phyloP scores from a whole-genome alignment of 2,113 vertebrate genomes.

The Macroglossus sobrinus region DNA sequence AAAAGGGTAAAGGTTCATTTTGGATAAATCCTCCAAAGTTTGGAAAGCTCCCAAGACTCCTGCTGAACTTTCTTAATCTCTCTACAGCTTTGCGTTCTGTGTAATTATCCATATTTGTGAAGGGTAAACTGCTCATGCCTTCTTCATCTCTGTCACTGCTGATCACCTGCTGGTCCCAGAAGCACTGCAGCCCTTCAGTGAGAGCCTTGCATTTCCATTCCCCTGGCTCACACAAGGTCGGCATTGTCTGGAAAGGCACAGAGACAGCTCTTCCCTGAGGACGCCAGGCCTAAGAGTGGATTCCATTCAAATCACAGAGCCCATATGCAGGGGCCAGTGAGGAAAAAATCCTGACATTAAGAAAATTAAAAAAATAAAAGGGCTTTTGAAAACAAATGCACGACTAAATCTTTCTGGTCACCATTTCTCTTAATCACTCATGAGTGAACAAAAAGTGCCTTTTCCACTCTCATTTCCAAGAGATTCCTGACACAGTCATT shows the following conservation, averaged over 20 bases:
- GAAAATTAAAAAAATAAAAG: conserved; percentile 8
- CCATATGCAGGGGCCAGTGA: not conserved
- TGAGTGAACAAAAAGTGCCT: not conserved
- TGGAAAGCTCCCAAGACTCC: conserved; percentile 62
- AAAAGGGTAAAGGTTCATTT: conserved; percentile 56
- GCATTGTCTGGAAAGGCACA: not conserved
- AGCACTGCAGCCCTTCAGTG: not conserved
- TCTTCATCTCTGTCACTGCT: conserved; percentile 49
- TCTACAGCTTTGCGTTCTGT: not conserved
- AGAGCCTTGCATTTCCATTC: not conserved
- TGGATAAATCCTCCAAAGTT: conserved; percentile 67
- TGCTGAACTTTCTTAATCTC: conserved; percentile 64
- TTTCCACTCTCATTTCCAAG: not conserved
- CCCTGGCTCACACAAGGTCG: not conserved
- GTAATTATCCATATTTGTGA: conserved; percentile 61
- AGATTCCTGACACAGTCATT: not conserved
- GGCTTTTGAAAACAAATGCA: conserved; percentile 34
- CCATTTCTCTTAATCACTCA: not conserved
- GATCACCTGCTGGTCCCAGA: conserved; percentile 3
- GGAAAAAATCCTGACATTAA: not conserved
- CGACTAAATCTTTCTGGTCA: not conserved
- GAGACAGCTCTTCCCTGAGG: not conserved
- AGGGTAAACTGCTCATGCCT: conserved; percentile 49
- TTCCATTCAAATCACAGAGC: not conserved
- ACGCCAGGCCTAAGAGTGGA: not conserved